Evolutionary conservation across 2,113 vertebrate genomes (phyloP), one percentile per base, ranked within the genome.

Genomic region (Mugil cephalus): DNA sequence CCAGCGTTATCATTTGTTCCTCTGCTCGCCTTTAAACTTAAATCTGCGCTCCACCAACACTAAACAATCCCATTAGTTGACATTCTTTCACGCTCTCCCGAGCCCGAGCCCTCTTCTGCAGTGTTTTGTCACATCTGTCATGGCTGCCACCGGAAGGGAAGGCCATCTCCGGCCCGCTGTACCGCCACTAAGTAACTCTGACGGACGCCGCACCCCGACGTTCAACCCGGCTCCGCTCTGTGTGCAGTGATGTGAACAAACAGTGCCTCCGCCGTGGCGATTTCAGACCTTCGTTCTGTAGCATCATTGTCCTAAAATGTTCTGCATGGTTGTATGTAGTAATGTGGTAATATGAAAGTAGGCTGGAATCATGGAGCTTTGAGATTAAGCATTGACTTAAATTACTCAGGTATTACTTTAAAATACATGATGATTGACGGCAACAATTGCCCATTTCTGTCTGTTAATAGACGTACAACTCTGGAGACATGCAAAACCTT

Each of bases 81-180:
- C 24, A 30, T 5, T 2, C 24, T 30, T 2, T 30, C 24, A 15
- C 21, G 14, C 35, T 65, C 36, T 56, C 62, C n/a, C n/a, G n/a
- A n/a, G n/a, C n/a, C n/a, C n/a, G n/a, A 30, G 24, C 21, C 19
- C 17, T 65, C 55, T 67, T 56, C 79, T 18, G 0, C 74, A 65
- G 80, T 84, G 88, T 80, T 90, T 86, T 84, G 87, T 89, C 85
- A 89, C 82, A n/a, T n/a, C 83, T 85, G 85, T 89, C 88, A 79
- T 66, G 24, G 59, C 69, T 55, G 85, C 77, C 89, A 74, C 69
- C 68, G 24, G 74, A 36, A 47, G 67, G 61, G 80, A 59, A 59
- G 82, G 74, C 69, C 53, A 8, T 80, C 73, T 80, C 79, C 46
- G 53, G 68, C 48, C 48, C 17, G 30, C 77, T 87, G 72, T 35